Evolutionary conservation across 2,797 vertebrate species (phyloP).

Genomic region (Ambastaia sidthimunki): DNA sequence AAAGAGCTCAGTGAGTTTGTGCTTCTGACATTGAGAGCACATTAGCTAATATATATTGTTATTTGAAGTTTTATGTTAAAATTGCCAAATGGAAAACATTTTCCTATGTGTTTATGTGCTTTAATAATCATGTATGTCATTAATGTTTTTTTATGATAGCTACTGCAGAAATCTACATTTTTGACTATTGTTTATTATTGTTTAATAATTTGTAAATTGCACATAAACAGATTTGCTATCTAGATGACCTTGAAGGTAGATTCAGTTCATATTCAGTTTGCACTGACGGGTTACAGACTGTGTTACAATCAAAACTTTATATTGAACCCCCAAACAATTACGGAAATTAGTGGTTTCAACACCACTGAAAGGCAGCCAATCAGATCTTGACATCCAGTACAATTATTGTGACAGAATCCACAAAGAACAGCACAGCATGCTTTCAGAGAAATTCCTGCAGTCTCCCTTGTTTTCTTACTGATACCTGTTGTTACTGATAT

Average conservation of each 20-base stretch:
- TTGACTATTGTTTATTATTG: too few relatives aligned
- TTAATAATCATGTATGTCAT: too few relatives aligned
- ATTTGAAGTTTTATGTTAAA: too few relatives aligned
- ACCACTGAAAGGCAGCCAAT: not conserved
- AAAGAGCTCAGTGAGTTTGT: not conserved
- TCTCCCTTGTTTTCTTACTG: not conserved
- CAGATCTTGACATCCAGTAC: conserved; percentile 21
- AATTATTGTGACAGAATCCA: conserved; percentile 21
- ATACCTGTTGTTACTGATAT: conserved; percentile 4
- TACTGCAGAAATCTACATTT: too few relatives aligned
- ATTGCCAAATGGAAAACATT: too few relatives aligned
- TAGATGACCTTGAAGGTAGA: too few relatives aligned
- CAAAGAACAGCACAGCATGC: conserved; percentile 5
- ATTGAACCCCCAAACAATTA: conserved; percentile 10
- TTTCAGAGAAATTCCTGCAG: not conserved
- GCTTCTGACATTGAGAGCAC: not conserved
- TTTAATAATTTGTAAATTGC: too few relatives aligned
- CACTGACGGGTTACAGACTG: conserved; percentile 5
- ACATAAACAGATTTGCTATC: too few relatives aligned
- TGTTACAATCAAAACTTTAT: not conserved
- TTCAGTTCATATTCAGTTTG: conserved; percentile 4
- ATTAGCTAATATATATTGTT: not conserved
- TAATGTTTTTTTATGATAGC: too few relatives aligned
- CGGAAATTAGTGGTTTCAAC: not conserved
- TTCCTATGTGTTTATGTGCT: too few relatives aligned